phyloP scores from a whole-genome alignment of 2,888 invertebrate genomes.

The Cyclophora punctaria region DNA sequence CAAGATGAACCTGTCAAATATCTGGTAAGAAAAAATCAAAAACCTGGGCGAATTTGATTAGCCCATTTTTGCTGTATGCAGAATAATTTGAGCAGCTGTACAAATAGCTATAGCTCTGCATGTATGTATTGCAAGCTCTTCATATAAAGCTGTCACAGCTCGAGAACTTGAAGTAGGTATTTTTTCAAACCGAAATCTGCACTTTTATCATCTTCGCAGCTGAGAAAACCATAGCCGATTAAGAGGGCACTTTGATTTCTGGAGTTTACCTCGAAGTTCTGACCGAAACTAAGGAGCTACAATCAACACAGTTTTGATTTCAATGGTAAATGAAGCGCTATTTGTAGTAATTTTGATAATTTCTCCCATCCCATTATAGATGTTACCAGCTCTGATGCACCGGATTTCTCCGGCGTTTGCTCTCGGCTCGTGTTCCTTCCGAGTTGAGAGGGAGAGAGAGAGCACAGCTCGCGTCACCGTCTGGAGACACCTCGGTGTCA shows the following conservation, averaged over 20 bases:
- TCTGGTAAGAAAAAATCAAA: conserved; percentile 71
- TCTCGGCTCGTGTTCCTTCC: conserved; percentile 82
- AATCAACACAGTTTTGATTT: not conserved
- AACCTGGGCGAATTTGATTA: too few relatives aligned
- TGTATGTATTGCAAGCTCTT: too few relatives aligned
- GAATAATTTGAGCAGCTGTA: too few relatives aligned
- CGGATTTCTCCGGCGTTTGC: conserved; percentile 82
- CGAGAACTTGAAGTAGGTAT: too few relatives aligned
- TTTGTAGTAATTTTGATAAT: not conserved
- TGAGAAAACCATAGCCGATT: not conserved
- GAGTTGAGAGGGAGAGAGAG: conserved; percentile 85
- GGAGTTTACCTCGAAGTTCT: not conserved
- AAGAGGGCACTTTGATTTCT: not conserved
- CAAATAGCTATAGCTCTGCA: too few relatives aligned
- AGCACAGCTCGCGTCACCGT: conserved; percentile 89
- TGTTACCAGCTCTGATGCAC: conserved; percentile 82
- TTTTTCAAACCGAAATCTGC: too few relatives aligned
- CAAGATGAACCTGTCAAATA: conserved; percentile 76
- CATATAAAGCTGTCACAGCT: too few relatives aligned
- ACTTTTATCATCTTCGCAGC: not conserved
- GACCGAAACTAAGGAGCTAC: not conserved
- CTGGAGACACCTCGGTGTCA: conserved; percentile 88
- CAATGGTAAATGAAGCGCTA: too few relatives aligned
- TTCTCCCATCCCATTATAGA: conserved; percentile 50
- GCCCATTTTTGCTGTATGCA: too few relatives aligned